These are phyloP conservation scores for Monoplex corrugatus DNA, from an alignment of 2,888 invertebrate species.

Conservation along the genomic window DNA sequence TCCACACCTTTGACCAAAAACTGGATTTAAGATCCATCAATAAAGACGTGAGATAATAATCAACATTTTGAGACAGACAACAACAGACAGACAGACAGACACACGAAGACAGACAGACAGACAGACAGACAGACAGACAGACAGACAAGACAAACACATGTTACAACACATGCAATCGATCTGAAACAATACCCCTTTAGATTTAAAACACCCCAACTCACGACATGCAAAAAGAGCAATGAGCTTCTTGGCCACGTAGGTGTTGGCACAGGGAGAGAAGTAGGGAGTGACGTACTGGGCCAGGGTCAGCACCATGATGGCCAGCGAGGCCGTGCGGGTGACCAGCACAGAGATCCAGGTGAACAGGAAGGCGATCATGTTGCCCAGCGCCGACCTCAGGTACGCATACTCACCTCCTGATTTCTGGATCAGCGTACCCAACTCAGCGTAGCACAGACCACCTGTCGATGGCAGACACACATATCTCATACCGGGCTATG, in stretches of 20 bases:
- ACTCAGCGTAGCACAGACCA: constrained; percentile 54
- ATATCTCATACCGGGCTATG: too few species aligned
- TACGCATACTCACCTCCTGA: constrained; percentile 92
- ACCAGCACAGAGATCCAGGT: constrained; percentile 83
- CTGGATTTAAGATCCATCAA: too few species aligned
- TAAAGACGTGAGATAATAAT: not conserved
- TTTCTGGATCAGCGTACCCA: constrained; percentile 81
- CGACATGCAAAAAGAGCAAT: constrained; percentile 69
- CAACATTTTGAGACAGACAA: not conserved
- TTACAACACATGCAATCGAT: not conserved
- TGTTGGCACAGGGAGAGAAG: constrained; percentile 71
- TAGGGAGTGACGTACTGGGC: constrained; percentile 56
- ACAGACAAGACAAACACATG: not conserved
- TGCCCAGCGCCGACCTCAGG: constrained; percentile 68
- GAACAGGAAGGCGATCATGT: constrained; percentile 83
- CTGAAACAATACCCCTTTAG: not conserved
- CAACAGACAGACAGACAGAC: not conserved
- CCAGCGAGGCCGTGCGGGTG: constrained; percentile 80
- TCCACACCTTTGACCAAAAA: too few species aligned
- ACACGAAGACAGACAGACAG: not conserved
- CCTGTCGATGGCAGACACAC: too few species aligned
- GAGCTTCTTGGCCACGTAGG: constrained; percentile 67
- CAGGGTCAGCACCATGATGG: constrained; percentile 82
- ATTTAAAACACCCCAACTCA: constrained; percentile 59
- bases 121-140: not conserved